phyloP scores from a whole-genome alignment of 2,113 vertebrate species.

The Neopipo cinnamomea region DNA sequence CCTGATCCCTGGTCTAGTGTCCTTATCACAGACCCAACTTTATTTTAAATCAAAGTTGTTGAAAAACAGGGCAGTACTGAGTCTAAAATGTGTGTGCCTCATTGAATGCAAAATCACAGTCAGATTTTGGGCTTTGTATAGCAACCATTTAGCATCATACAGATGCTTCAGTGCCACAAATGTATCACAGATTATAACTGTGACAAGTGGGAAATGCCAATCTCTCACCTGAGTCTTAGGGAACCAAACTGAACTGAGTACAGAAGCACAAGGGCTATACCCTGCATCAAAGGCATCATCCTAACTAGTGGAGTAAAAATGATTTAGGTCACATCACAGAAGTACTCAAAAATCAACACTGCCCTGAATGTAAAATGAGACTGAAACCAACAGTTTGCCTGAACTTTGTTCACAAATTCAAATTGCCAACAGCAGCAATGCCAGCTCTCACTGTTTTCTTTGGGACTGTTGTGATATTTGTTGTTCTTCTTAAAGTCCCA shows the following conservation, averaged over 20 bases:
- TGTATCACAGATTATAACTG: neutral
- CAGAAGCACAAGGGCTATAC: neutral
- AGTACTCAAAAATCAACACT: conserved; percentile 1
- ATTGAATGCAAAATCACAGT: neutral
- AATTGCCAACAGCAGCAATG: neutral
- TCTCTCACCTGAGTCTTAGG: neutral
- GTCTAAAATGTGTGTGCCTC: neutral
- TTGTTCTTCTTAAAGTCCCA: conserved; percentile 54
- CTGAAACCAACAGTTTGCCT: conserved; percentile 5
- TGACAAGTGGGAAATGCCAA: neutral
- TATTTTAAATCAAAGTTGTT: neutral
- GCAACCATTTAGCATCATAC: neutral
- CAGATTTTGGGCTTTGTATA: neutral
- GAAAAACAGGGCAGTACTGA: neutral
- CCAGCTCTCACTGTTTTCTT: conserved; percentile 48
- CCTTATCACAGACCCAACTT: neutral
- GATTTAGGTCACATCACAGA: neutral
- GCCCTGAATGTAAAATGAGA: conserved; percentile 28
- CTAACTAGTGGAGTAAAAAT: neutral
- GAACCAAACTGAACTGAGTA: neutral
- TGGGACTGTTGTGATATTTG: conserved; percentile 56
- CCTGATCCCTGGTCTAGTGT: neutral
- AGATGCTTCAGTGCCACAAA: neutral
- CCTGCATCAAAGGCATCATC: neutral
- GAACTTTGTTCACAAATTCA: conserved; percentile 57